Conservation (phyloP, 2,113 vertebrate species). For the Campylomormyrus numenius region DNA sequence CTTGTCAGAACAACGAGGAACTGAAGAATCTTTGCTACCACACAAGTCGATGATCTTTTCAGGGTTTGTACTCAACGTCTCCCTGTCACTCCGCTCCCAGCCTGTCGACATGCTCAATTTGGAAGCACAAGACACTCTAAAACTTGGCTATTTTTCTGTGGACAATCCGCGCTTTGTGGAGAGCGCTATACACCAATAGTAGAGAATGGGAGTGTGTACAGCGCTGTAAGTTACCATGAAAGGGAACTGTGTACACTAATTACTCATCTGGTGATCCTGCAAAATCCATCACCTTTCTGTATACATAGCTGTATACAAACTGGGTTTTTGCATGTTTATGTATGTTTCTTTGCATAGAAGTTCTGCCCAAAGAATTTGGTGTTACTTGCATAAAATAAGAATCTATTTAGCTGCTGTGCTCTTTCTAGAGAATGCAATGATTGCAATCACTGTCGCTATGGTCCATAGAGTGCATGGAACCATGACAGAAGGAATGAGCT, state of each 20-base stretch:
- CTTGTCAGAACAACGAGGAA: neutral
- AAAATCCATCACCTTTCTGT: neutral
- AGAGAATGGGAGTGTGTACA: constrained; percentile 2
- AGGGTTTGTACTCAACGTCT: neutral
- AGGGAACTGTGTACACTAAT: constrained; percentile 10
- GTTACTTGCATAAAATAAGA: neutral
- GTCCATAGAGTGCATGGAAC: neutral
- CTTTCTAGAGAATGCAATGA: neutral
- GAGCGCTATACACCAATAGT: neutral
- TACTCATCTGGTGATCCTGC: neutral
- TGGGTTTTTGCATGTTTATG: neutral
- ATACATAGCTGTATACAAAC: neutral
- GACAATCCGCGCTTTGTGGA: constrained; percentile 16
- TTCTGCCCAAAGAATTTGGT: neutral
- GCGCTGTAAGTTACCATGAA: constrained; percentile 9
- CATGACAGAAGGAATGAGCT: neutral
- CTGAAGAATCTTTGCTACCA: neutral
- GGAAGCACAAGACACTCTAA: constrained; percentile 3
- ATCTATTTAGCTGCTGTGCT: neutral
- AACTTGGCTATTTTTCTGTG: neutral
- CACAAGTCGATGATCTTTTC: neutral
- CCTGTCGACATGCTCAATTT: constrained; percentile 2
- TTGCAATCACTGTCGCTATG: neutral
- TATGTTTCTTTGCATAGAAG: neutral
- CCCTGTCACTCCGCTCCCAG: neutral